Base-by-base conservation (phyloP, 2,113 vertebrate genomes). In the Seriola aureovittata region DNA sequence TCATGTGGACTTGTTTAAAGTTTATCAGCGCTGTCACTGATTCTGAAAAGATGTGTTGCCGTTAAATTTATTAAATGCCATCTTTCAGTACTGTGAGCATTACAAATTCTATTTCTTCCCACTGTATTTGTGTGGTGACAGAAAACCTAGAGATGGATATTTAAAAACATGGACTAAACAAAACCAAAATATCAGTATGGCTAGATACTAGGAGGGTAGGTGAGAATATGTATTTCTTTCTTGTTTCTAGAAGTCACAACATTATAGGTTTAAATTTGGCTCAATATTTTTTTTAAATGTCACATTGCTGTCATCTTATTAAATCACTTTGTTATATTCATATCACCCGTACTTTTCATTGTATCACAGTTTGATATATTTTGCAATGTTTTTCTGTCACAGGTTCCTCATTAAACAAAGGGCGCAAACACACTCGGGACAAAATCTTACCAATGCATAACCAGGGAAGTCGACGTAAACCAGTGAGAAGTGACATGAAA, bases 401-500 rank as follows among this genome's bases (percentile, higher is more conserved):
- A 90, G 89, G 32, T 78, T 80, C 80, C 19, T 9, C 6, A 48
- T 54, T 42, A 71, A 77, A 66, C 0, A 0, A 68, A 4, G 63
- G 7, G 1, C 4, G 3, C 7, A 73, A 62, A 1, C 6, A 3
- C 1, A 48, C 7, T 19, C 23, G 36, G 6, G n/a, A 17, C 7
- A 34, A 4, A 42, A 55, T 3, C 17, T 4, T 46, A 12, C 4
- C 29, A 55, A 7, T 1, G 1, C 0, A 0, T 65, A 19, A 14
- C 1, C 5, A 2, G 73, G 2, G 1, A 36, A 29, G 1, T n/a
- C 42, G 0, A 19, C 16, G 0, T 7, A 1, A 1, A 12, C 4
- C 23, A 16, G 0, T 46, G 16, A 85, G 46, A 38, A 57, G 36
- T 3, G 9, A 78, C 29, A 38, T 82, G 4, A 76, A 58, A 23